phyloP scores from a whole-genome alignment of 2,888 invertebrate genomes.

The Lordiphosa andalusiaca region DNA sequence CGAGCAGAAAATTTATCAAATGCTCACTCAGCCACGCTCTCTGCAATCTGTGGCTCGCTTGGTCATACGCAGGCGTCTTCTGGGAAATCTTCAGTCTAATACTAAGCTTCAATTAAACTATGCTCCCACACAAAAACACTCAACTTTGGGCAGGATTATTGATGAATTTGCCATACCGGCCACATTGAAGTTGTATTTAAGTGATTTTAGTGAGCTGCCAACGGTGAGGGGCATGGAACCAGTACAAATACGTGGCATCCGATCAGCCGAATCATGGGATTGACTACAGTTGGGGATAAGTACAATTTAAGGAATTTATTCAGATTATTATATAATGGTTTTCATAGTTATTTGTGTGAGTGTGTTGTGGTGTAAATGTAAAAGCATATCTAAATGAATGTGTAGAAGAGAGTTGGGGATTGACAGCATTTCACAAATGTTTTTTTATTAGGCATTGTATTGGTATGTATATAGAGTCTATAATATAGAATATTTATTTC shows the following conservation, averaged over 20 bases:
- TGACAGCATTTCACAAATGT: slow-evolving; percentile 26
- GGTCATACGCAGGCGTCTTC: slow-evolving; percentile 67
- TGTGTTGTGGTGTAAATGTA: slow-evolving; percentile 15
- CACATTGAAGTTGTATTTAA: slow-evolving; percentile 71
- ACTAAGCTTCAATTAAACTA: slow-evolving; percentile 42
- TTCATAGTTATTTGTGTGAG: slow-evolving; percentile 20
- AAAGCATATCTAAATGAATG: slow-evolving; percentile 28
- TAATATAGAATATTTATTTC: slow-evolving; percentile 15
- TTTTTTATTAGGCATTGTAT: slow-evolving; percentile 27
- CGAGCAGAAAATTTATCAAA: slow-evolving; percentile 49
- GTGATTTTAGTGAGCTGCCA: slow-evolving; percentile 76
- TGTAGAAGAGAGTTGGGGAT: slow-evolving; percentile 1
- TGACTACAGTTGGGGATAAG: slow-evolving; percentile 9
- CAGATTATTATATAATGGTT: slow-evolving; percentile 36
- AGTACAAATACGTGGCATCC: slow-evolving; percentile 2
- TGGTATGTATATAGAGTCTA: slow-evolving; percentile 24
- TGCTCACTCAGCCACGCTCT: slow-evolving; percentile 66
- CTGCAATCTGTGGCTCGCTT: slow-evolving; percentile 76
- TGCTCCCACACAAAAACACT: slow-evolving; percentile 67
- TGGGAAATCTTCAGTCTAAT: slow-evolving; percentile 54
- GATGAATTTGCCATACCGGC: slow-evolving; percentile 73
- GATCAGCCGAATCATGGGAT: slow-evolving; percentile 45
- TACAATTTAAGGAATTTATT: slow-evolving; percentile 35
- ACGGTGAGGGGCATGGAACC: slow-evolving; percentile 35
- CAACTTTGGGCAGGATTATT: slow-evolving; percentile 71